Base-by-base conservation (phyloP, 2,888 invertebrate genomes). In the Anorthoa munda region DNA sequence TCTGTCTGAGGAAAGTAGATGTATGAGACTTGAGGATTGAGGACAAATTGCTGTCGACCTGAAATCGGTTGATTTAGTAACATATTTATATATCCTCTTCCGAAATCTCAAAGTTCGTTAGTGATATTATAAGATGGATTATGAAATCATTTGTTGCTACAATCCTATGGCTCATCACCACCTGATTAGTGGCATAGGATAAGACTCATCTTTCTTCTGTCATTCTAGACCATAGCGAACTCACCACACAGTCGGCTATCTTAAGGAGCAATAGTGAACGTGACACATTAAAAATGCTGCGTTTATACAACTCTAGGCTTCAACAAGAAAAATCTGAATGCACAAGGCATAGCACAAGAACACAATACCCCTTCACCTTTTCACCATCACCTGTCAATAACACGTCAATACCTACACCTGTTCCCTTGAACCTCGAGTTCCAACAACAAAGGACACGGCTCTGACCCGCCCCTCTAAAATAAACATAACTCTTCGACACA, bases 401-500 rank as follows among this genome's bases (percentile, higher is more conserved):
- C n/a, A 39, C 50, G 45, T 56, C 50, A 26, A 45, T 48, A 26
- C 4, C 4, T 53, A 66, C 64, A 59, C 58, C 83, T 61, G 55
- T 60, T 51, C 50, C 81, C 81, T 81, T 81, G 81, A 84, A 75
- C 81, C 66, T 17, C 60, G 48, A 60, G 21, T 56, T 50, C 50
- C 17, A 15, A 79, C 39, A 72, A 81, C 75, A 75, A 75, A 75
- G 76, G 70, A 67, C 71, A 61, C 31, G 11, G 50, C 61, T 55
- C 58, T 39, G 56, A 26, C 63, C 67, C 63, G 69, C 51, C 79
- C 64, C 65, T 79, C 79, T 65, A 79, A 82, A 61, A 64, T 82
- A 72, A 79, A 79, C 79, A 67, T 58, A 45, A 67, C 26, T 79
- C 76, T 76, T 56, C 66, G 67, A 67, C 59, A 66, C 46, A 74